Evolutionary conservation across 2,797 vertebrate genomes (phyloP), one percentile per base, ranked within the genome.

Genomic region (Serranus cabrilla): DNA sequence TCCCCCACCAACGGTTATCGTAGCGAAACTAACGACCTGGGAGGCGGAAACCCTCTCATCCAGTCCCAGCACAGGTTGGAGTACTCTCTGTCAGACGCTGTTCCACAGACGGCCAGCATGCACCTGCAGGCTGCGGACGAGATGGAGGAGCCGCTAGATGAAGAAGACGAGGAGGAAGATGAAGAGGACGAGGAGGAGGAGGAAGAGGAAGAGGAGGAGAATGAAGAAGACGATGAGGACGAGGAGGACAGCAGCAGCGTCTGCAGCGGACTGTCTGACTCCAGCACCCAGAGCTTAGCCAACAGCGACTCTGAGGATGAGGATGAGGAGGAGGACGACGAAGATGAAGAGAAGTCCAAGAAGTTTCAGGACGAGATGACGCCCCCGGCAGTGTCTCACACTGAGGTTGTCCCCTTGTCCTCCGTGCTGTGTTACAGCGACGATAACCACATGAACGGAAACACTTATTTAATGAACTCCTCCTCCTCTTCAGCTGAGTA

Each of bases 221-320:
- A 95, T 0, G 97, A 98, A 0, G 91, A 94, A 0, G 96, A 95
- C 0, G 92, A 95, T 0, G 95, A 95, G 0, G 94, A 96, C 0
- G 95, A 95, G n/a, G 95, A 96, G 45, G 98, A 99, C 6, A 98
- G 97, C n/a, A 99, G 98, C 93, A 99, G 98, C 55, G 94, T 99
- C 77, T 99, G 97, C 90, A 99, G 98, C 1, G 96, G 96, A 11
- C 95, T 97, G 79, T 99, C 98, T 0, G 98, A 99, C 91, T 99
- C 98, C 39, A 99, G 98, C 93, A 98, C 97, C 0, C 98, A 99
- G 84, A 99, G 98, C 91, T 93, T 99, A 84, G 97, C 96, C 0
- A 97, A 97, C 80, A 99, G 97, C 13, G 97, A 99, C 90, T 98
- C 98, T 0, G 98, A 99, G 69, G 97, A 98, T 0, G 98, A 99